These are phyloP conservation scores for Anguilla obscura DNA, from an alignment of 2,797 vertebrate species.

Conservation along the genomic window DNA sequence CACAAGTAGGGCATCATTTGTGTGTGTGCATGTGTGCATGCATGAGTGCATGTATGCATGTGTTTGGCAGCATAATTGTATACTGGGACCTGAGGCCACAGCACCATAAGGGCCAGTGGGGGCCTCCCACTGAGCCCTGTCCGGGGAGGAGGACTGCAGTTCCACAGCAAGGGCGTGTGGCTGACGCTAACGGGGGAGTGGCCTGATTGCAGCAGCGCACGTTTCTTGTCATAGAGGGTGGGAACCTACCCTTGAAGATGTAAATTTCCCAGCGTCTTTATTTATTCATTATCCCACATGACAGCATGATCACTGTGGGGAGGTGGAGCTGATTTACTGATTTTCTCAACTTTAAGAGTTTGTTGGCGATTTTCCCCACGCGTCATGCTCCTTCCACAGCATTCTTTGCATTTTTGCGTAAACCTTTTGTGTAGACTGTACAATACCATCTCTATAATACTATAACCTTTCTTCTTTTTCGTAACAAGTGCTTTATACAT, in stretches of 20 bases:
- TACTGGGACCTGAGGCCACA: not conserved
- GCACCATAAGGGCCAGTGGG: not conserved
- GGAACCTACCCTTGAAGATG: not conserved
- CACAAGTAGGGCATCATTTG: not conserved
- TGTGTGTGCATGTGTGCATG: not conserved
- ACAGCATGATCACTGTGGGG: not conserved
- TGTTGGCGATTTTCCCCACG: not conserved
- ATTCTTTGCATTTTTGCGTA: not conserved
- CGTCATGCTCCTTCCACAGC: not conserved
- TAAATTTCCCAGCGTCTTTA: not conserved
- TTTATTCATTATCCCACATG: slow-evolving; percentile 2
- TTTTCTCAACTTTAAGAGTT: not conserved
- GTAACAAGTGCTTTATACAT: not conserved
- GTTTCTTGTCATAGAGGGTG: slow-evolving; percentile 5
- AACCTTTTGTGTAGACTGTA: not conserved
- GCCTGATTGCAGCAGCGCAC: not conserved
- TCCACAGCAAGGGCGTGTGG: not conserved
- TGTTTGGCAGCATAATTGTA: not conserved
- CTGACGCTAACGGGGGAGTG: not conserved
- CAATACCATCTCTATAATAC: not conserved
- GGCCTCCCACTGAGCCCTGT: not conserved
- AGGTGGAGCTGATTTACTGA: not conserved
- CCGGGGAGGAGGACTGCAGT: not conserved
- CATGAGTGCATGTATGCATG: not conserved
- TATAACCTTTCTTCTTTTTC: not conserved